These are phyloP conservation scores for Chirona hameri DNA, from an alignment of 2,888 invertebrate genomes.

Conservation along the genomic window DNA sequence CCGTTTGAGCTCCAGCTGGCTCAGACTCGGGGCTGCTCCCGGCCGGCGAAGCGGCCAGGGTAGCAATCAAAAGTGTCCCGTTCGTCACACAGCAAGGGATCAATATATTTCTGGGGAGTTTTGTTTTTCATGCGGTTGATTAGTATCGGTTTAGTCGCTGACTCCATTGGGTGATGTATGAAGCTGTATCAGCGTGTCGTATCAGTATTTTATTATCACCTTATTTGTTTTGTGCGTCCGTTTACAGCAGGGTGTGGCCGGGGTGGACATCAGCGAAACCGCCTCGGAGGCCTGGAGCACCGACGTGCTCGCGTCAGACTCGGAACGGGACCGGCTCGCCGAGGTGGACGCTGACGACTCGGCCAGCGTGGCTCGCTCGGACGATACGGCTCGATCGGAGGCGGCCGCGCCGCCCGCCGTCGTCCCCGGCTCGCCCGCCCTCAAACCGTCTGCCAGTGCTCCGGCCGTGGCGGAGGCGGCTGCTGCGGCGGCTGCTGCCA, in stretches of 20 bases:
- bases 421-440: constrained; percentile 38
- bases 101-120: too few species aligned
- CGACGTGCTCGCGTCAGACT: constrained; percentile 89
- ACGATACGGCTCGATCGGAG: constrained; percentile 65
- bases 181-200: too few species aligned
- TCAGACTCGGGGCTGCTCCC: too few species aligned
- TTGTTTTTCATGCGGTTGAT: too few species aligned
- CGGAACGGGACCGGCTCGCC: constrained; percentile 69
- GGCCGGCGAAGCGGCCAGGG: too few species aligned
- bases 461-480: constrained; percentile 35
- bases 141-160: too few species aligned
- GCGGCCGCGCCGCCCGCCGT: constrained; percentile 42
- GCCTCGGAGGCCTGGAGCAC: constrained; percentile 98
- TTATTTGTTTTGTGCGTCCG: not conserved
- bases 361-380: constrained; percentile 63
- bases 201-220: constrained; percentile 24
- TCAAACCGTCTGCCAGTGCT: constrained; percentile 34
- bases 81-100: too few species aligned
- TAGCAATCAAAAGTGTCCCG: too few species aligned
- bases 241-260: constrained; percentile 32
- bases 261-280: constrained; percentile 74
- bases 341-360: constrained; percentile 71
- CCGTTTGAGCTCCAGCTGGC: too few species aligned
- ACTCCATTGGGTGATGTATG: too few species aligned
- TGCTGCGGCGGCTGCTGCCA: constrained; percentile 28